Evolutionary conservation across 2,113 vertebrate species (phyloP).

Genomic region (Sialia sialis): DNA sequence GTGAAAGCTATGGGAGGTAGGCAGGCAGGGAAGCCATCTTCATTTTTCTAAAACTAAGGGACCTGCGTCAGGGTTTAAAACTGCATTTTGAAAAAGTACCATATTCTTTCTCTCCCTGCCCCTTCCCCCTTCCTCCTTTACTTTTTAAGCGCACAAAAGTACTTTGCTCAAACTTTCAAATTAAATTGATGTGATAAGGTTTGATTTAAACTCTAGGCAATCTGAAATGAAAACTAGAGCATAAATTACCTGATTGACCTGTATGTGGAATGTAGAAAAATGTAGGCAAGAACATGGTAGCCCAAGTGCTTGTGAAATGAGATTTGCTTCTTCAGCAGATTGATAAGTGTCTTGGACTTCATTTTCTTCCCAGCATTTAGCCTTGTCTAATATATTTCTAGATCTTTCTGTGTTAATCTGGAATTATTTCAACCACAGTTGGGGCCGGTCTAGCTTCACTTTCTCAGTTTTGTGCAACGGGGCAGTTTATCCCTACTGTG

Average conservation of each 20-base stretch:
- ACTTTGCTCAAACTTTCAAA: neutral
- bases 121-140: rapidly evolving
- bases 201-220: neutral
- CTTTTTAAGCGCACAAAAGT: neutral
- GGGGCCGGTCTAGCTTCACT: neutral
- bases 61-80: neutral
- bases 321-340: neutral
- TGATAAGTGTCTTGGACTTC: neutral
- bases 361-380: neutral
- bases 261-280: neutral
- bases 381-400: neutral
- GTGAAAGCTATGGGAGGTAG: neutral
- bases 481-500: rapidly evolving
- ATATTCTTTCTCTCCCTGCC: rapidly evolving
- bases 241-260: neutral
- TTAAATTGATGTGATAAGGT: neutral
- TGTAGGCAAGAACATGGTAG: neutral
- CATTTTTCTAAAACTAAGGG: neutral
- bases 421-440: neutral
- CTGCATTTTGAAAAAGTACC: neutral
- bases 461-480: neutral
- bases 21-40: neutral
- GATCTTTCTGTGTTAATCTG: neutral
- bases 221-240: neutral
- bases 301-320: neutral